Evolutionary conservation across 2,888 invertebrate genomes (phyloP).

Genomic region (Drosophila helvetica): DNA sequence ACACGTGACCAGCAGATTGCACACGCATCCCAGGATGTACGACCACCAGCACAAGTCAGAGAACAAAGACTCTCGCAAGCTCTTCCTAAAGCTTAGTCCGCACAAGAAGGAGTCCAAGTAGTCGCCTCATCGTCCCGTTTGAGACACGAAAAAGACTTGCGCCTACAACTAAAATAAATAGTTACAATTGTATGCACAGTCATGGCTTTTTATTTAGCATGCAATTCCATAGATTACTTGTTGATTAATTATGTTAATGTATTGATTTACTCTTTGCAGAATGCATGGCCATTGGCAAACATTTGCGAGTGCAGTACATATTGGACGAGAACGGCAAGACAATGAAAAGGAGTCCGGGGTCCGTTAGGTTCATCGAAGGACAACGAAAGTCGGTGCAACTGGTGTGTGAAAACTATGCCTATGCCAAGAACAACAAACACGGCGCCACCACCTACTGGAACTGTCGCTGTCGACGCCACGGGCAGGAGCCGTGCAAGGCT

Average conservation of each 20-base stretch:
- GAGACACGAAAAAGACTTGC: not conserved
- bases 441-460: conserved; percentile 83
- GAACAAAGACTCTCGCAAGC: conserved; percentile 25
- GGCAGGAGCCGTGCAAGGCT: conserved; percentile 78
- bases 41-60: conserved; percentile 17
- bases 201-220: conserved; percentile 24
- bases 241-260: not conserved
- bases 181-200: not conserved
- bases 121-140: not conserved
- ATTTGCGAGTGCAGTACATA: conserved; percentile 31
- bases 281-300: not conserved
- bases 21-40: conserved; percentile 80
- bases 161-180: conserved; percentile 30
- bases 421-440: conserved; percentile 81
- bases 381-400: conserved; percentile 82
- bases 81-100: conserved; percentile 52
- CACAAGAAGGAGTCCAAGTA: conserved; percentile 35
- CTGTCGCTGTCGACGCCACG: conserved; percentile 80
- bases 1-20: conserved; percentile 73
- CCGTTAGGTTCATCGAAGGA: conserved; percentile 79
- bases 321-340: conserved; percentile 27
- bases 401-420: conserved; percentile 80
- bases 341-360: not conserved
- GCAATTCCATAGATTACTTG: not conserved
- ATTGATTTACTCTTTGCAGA: conserved; percentile 21